Conservation (phyloP, 2,888 invertebrate species). For the Slavum lentiscoides region DNA sequence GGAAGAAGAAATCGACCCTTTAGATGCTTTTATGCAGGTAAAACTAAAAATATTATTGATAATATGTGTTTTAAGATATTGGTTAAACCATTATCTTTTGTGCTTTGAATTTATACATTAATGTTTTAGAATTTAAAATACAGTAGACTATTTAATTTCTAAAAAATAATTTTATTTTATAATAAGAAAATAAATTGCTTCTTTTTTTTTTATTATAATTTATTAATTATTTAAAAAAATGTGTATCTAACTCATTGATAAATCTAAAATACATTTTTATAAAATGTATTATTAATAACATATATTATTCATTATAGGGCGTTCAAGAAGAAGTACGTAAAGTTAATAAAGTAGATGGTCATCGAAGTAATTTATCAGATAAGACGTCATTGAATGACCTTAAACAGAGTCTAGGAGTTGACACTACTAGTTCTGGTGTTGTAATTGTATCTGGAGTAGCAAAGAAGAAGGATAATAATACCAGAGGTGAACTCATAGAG, state of each 20-base stretch:
- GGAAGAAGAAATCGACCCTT: constrained; percentile 82
- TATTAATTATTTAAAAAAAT: not conserved
- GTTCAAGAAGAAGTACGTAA: constrained; percentile 81
- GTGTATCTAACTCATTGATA: not conserved
- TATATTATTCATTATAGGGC: constrained; percentile 58
- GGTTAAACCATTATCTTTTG: not conserved
- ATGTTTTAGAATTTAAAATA: too few species aligned
- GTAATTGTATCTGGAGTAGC: constrained; percentile 84
- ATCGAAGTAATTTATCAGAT: constrained; percentile 61
- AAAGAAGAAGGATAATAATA: constrained; percentile 72
- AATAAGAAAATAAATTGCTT: too few species aligned
- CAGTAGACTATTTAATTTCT: too few species aligned
- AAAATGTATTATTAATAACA: too few species aligned
- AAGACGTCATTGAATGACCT: constrained; percentile 58
- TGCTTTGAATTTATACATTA: not conserved
- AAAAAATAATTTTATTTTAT: too few species aligned
- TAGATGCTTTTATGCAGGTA: constrained; percentile 97
- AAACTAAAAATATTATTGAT: constrained; percentile 56
- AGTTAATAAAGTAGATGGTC: constrained; percentile 73
- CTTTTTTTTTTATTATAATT: too few species aligned
- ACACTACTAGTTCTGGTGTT: constrained; percentile 64
- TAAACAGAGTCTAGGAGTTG: constrained; percentile 60
- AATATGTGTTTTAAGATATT: not conserved
- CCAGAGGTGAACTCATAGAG: constrained; percentile 97
- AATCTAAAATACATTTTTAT: not conserved